Conservation (phyloP, 1,140 invertebrate species). For the Trinorchestia longiramus region DNA sequence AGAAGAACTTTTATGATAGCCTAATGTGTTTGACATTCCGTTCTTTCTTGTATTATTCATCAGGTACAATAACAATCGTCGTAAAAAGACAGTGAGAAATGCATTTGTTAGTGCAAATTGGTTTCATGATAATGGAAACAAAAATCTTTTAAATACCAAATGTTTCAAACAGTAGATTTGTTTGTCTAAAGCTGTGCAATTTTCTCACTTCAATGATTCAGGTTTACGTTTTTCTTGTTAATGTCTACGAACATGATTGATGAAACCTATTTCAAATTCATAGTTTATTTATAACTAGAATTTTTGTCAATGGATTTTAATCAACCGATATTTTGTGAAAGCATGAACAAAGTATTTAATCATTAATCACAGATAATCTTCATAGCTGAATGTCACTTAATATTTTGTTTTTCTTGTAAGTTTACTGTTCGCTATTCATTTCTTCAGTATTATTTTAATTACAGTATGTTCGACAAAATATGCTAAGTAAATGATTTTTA, state of each 20-base stretch:
- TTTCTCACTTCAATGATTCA: neutral
- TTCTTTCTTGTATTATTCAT: neutral
- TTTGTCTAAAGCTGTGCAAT: neutral
- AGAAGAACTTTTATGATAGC: neutral
- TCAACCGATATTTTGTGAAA: too few species aligned
- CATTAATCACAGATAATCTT: neutral
- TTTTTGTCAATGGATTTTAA: too few species aligned
- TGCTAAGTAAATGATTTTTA: too few species aligned
- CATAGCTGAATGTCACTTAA: too few species aligned
- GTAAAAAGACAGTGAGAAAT: neutral
- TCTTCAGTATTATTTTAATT: too few species aligned
- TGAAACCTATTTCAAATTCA: too few species aligned
- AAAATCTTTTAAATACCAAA: neutral
- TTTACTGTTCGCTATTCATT: too few species aligned
- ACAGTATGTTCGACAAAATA: too few species aligned
- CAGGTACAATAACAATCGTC: neutral
- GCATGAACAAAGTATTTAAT: too few species aligned
- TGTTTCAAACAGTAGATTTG: neutral
- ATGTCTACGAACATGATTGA: too few species aligned
- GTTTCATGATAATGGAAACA: neutral
- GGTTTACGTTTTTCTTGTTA: neutral
- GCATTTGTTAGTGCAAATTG: neutral
- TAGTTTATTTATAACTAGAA: too few species aligned
- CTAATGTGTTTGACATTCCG: neutral
- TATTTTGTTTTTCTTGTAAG: too few species aligned